Percentiles rank a stretch among this genome's conserved stretches.
These are phyloP conservation scores for Darevskia nairensis DNA, from an alignment of 2,797 vertebrate genomes.

Conservation along the genomic window DNA sequence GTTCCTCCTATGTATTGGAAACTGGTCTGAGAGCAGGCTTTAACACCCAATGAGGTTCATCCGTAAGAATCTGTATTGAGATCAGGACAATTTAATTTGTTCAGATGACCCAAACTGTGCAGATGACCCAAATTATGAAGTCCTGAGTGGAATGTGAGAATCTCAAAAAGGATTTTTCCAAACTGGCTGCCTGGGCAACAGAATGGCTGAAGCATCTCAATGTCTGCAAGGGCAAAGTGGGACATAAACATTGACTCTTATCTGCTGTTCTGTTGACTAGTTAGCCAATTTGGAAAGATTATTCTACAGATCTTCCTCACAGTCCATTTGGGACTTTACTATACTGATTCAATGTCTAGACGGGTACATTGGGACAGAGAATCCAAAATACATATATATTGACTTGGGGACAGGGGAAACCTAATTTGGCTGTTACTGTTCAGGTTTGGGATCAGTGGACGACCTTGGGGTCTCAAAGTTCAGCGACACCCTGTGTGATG, in stretches of 20 bases:
- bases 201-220: not conserved
- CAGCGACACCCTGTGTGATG: no score
- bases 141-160: not conserved
- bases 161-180: not conserved
- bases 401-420: not conserved
- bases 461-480: no score
- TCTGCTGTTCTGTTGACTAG: no score
- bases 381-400: not conserved
- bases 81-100: not conserved
- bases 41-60: not conserved
- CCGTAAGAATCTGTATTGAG: not conserved
- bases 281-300: no score
- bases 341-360: not conserved
- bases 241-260: no score
- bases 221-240: no score
- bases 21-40: not conserved
- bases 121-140: not conserved
- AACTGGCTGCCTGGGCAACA: not conserved
- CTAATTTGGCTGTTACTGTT: no score
- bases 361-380: not conserved
- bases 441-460: no score
- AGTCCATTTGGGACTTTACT: no score
- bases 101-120: not conserved
- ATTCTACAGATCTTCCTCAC: no score
- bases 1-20: not conserved